Evolutionary conservation across 2,888 invertebrate species (phyloP).

Genomic region (Drosophila tripunctata): DNA sequence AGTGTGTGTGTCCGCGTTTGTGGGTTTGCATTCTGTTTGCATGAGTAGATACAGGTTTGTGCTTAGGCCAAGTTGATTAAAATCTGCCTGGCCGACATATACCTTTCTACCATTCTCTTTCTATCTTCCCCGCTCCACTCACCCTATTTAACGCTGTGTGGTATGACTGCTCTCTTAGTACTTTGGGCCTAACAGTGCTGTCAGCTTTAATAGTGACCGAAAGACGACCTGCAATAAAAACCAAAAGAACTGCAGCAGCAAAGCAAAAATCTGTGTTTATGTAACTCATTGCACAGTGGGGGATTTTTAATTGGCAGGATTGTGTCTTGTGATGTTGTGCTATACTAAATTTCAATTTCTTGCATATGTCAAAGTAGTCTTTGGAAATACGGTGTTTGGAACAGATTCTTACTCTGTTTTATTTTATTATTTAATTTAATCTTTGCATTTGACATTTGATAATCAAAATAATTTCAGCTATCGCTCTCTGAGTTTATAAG

Average conservation of each 20-base stretch:
- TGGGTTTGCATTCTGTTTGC: slow-evolving; percentile 15
- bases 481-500: no score
- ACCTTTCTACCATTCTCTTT: neutral
- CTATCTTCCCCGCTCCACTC: neutral
- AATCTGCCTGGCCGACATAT: slow-evolving; percentile 17
- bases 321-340: no score
- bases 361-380: no score
- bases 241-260: neutral
- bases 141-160: neutral
- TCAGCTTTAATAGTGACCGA: slow-evolving; percentile 25
- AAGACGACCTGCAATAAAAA: slow-evolving; percentile 20
- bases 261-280: neutral
- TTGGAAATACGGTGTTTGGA: no score
- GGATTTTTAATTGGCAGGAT: neutral
- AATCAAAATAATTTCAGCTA: no score
- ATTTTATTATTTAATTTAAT: no score
- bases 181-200: slow-evolving; percentile 14
- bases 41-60: slow-evolving; percentile 27
- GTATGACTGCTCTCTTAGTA: slow-evolving; percentile 34
- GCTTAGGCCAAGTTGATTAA: slow-evolving; percentile 55
- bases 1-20: slow-evolving; percentile 20
- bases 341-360: no score
- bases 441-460: no score
- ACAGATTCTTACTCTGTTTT: no score
- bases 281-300: neutral